Evolutionary conservation across 2,113 vertebrate species (phyloP).

Genomic region (Phainopepla nitens): DNA sequence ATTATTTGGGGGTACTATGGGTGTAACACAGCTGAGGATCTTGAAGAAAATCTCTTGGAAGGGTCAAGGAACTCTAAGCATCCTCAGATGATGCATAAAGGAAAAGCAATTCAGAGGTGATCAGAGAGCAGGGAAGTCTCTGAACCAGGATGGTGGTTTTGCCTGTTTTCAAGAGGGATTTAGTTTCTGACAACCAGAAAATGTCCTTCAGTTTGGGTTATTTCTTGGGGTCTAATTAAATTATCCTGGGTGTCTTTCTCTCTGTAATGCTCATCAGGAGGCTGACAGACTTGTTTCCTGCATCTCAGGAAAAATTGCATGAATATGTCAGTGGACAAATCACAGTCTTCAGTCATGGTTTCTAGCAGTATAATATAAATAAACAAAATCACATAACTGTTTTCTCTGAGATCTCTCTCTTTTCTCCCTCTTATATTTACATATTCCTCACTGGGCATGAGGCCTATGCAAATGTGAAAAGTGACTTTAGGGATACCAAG

Average conservation of each 20-base stretch:
- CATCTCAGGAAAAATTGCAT: conserved; percentile 32
- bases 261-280: conserved; percentile 13
- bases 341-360: conserved; percentile 31
- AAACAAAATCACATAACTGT: not conserved
- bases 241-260: conserved; percentile 24
- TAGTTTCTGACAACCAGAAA: conserved; percentile 46
- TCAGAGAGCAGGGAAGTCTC: not conserved
- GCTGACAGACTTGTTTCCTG: conserved; percentile 25
- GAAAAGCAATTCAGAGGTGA: not conserved
- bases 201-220: conserved; percentile 33
- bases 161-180: conserved; percentile 13
- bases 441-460: not conserved
- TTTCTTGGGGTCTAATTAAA: conserved; percentile 56
- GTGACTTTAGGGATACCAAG: not conserved
- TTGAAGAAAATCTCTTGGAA: not conserved
- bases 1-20: not conserved
- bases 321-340: conserved; percentile 28
- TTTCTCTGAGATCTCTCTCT: not conserved
- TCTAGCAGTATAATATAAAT: not conserved
- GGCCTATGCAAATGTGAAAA: not conserved
- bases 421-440: not conserved
- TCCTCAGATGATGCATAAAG: not conserved
- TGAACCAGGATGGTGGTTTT: not conserved
- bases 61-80: not conserved
- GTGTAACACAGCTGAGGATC: not conserved